These are phyloP conservation scores for Temnothorax nylanderi DNA, from an alignment of 1,140 invertebrate species.

Conservation along the genomic window DNA sequence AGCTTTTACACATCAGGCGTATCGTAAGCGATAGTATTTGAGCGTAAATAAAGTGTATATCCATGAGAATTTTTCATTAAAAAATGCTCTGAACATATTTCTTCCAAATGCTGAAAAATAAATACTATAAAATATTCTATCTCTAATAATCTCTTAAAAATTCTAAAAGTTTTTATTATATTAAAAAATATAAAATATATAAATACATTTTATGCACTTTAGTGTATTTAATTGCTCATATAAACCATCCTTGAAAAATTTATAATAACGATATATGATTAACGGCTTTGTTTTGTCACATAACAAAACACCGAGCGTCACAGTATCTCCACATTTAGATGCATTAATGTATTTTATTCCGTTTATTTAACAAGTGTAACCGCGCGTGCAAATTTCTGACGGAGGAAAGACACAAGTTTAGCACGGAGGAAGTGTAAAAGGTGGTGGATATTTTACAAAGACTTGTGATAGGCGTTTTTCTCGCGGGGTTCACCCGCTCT, in stretches of 20 bases:
- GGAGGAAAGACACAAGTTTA: not conserved
- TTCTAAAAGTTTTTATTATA: not conserved
- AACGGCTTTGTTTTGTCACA: not conserved
- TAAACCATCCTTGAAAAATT: not conserved
- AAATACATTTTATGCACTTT: not conserved
- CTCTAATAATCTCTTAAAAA: not conserved
- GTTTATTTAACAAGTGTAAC: not conserved
- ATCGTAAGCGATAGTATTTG: not conserved
- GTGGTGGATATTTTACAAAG: not conserved
- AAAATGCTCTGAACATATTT: not conserved
- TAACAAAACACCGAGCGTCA: not conserved
- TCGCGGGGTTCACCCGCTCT: slow-evolving; percentile 20
- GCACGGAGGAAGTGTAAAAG: not conserved
- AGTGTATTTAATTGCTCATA: not conserved
- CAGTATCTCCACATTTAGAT: not conserved
- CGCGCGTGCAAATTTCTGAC: not conserved
- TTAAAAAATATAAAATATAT: not conserved
- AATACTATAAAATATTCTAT: not conserved
- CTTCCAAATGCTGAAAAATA: not conserved
- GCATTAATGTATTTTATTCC: not conserved
- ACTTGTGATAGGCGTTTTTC: slow-evolving; percentile 13
- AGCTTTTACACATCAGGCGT: not conserved
- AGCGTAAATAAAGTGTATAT: not conserved
- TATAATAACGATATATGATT: not conserved
- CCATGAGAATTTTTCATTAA: not conserved